These are phyloP conservation scores for Scophthalmus maximus DNA, from an alignment of 2,113 vertebrate genomes.

Conservation along the genomic window DNA sequence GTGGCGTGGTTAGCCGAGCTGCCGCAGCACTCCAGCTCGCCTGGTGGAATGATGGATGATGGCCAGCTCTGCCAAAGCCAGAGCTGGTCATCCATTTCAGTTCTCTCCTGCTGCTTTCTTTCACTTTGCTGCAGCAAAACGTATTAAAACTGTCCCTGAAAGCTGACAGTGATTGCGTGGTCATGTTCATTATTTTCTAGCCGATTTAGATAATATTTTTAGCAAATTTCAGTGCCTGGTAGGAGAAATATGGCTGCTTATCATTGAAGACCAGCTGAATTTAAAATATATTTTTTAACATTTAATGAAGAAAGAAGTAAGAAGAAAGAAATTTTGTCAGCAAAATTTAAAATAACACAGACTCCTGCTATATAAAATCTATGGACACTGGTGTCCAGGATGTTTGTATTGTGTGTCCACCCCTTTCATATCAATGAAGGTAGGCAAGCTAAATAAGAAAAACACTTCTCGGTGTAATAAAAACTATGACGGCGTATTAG, in stretches of 20 bases:
- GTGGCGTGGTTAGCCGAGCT: slow-evolving; percentile 61
- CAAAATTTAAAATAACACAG: too few species aligned
- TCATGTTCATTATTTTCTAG: background rate
- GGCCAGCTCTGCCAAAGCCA: slow-evolving; percentile 25
- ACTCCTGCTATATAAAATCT: too few species aligned
- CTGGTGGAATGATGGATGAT: slow-evolving; percentile 72
- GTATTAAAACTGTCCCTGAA: background rate
- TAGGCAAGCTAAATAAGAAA: too few species aligned
- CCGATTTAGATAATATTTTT: too few species aligned
- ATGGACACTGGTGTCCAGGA: too few species aligned
- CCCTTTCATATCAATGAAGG: too few species aligned
- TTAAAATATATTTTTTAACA: background rate
- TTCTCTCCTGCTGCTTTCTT: background rate
- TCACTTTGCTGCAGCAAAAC: background rate
- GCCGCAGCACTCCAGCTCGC: slow-evolving; percentile 34
- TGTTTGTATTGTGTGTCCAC: too few species aligned
- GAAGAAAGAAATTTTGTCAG: too few species aligned
- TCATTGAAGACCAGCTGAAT: background rate
- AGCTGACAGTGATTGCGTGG: background rate
- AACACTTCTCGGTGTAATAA: too few species aligned
- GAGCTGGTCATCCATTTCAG: slow-evolving; percentile 5
- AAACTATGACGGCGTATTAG: too few species aligned
- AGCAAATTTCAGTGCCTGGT: background rate
- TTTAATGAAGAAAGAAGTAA: too few species aligned
- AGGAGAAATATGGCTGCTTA: background rate